Evolutionary conservation across 1,140 invertebrate species (phyloP).

Genomic region (Cryptotermes secundus): DNA sequence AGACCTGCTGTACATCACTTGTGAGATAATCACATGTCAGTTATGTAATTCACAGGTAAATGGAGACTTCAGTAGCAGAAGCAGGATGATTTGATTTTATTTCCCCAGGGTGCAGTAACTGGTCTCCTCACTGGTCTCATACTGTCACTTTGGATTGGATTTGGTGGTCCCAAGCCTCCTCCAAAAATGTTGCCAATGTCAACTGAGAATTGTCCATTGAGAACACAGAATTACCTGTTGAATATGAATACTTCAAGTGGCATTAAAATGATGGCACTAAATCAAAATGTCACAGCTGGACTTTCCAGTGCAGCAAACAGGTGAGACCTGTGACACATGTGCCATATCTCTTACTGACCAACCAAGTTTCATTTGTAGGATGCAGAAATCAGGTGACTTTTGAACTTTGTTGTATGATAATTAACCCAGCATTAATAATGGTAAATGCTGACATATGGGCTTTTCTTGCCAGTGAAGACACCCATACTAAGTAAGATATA

Average conservation of each 20-base stretch:
- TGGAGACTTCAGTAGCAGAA: no score
- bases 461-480: no score
- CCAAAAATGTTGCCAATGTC: constrained; percentile 57
- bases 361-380: neutral
- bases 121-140: constrained; percentile 65
- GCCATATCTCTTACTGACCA: neutral
- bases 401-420: no score
- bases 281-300: neutral
- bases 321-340: neutral
- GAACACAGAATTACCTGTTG: neutral
- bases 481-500: no score
- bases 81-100: neutral
- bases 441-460: no score
- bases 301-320: neutral
- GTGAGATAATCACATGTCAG: no score
- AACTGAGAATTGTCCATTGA: constrained; percentile 42
- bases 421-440: no score
- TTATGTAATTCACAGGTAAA: no score
- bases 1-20: no score
- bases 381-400: neutral
- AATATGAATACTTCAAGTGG: neutral
- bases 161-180: constrained; percentile 73
- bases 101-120: constrained; percentile 61
- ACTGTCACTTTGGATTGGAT: constrained; percentile 81
- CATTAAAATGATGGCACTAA: neutral